These are phyloP conservation scores for Aurelia sp. DNA, from an alignment of 30 jellyfish, hydroid and myxozoan species.

Conservation along the genomic window DNA sequence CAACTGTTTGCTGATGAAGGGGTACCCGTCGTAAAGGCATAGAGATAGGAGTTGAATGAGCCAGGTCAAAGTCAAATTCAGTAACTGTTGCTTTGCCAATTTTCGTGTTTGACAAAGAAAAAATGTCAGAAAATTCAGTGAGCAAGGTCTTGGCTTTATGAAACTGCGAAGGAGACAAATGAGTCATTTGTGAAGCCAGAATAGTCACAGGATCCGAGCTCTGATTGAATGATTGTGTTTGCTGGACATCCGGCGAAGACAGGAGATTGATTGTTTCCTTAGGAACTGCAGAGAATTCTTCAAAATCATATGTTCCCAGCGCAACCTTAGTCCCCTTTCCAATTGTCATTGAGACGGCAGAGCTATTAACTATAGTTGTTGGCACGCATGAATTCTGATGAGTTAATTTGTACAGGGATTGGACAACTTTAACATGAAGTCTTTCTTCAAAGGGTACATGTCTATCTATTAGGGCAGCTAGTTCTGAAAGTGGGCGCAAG, in stretches of 20 bases:
- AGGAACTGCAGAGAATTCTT: not conserved
- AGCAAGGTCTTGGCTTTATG: constrained; percentile 32
- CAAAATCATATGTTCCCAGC: constrained; percentile 1
- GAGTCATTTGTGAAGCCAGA: constrained; percentile 39
- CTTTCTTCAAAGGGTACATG: constrained; percentile 15
- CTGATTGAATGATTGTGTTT: no score
- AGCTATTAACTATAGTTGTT: not conserved
- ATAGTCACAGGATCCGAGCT: not conserved
- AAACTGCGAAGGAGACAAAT: constrained; percentile 34
- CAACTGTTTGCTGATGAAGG: constrained; percentile 25
- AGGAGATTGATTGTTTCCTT: no score
- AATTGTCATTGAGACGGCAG: constrained; percentile 22
- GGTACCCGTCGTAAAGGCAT: constrained; percentile 55
- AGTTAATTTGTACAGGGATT: not conserved
- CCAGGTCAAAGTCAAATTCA: constrained; percentile 22
- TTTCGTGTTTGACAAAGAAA: constrained; percentile 35
- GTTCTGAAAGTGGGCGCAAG: no score
- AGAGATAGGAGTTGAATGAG: constrained; percentile 37
- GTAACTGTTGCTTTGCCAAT: constrained; percentile 35
- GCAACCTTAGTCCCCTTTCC: constrained; percentile 28
- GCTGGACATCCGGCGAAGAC: no score
- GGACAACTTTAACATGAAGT: not conserved
- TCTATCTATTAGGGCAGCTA: not conserved
- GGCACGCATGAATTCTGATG: not conserved
- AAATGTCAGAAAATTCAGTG: constrained; percentile 36